Conservation (phyloP, 1,140 invertebrate genomes). For the Rhagoletis pomonella region DNA sequence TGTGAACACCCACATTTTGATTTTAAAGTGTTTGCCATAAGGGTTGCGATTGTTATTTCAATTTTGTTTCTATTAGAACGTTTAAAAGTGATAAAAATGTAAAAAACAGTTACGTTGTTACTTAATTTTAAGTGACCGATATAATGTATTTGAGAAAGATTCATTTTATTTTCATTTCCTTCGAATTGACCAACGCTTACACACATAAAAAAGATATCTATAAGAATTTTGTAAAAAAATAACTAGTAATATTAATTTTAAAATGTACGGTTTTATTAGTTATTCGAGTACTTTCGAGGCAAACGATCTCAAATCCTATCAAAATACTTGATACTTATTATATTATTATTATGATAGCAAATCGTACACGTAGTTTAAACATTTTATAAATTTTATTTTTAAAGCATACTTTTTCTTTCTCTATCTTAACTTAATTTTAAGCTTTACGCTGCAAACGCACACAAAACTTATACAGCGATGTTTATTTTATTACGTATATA, state of each 20-base stretch:
- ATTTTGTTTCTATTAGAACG: not conserved
- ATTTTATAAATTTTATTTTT: not conserved
- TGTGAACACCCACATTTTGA: too few relatives aligned
- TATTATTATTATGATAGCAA: slow-evolving; percentile 18
- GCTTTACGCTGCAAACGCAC: not conserved
- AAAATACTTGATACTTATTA: not conserved
- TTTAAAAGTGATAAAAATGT: not conserved
- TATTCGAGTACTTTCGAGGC: not conserved
- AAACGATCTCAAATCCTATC: not conserved
- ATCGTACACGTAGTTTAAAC: not conserved
- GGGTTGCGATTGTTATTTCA: not conserved
- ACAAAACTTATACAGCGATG: not conserved
- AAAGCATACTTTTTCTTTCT: not conserved
- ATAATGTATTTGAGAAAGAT: not conserved
- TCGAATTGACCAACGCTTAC: not conserved
- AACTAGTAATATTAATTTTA: not conserved
- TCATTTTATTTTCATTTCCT: not conserved
- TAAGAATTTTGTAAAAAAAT: slow-evolving; percentile 40
- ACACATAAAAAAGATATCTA: not conserved
- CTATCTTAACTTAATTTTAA: not conserved
- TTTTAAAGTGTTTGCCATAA: not conserved
- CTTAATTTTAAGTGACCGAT: not conserved
- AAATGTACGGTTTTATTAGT: slow-evolving; percentile 18
- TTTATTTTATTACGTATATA: not conserved
- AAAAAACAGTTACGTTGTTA: not conserved